These are phyloP conservation scores for Grantiella picta DNA, from an alignment of 2,113 vertebrate species.

Conservation along the genomic window DNA sequence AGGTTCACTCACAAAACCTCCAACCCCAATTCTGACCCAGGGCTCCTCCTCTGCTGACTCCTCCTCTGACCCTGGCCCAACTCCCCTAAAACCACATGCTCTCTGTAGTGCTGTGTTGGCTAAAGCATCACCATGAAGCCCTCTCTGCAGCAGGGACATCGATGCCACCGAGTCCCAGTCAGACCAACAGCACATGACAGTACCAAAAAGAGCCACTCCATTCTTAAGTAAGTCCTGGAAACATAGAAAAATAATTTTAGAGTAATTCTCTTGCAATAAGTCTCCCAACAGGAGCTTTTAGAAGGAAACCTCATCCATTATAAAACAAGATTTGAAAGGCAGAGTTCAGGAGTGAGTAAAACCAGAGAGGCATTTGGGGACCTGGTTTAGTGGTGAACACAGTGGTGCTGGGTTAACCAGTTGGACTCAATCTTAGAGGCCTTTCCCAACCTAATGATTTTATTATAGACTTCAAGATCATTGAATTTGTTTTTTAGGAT, in stretches of 20 bases:
- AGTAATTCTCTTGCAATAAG: not conserved
- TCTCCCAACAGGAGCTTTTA: not conserved
- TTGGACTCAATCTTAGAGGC: not conserved
- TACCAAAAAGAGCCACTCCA: not conserved
- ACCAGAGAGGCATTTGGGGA: not conserved
- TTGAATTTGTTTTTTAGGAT: not conserved
- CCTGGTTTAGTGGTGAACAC: not conserved
- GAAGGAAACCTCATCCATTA: not conserved
- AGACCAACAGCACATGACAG: not conserved
- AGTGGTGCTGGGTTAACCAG: not conserved
- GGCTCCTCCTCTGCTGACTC: not conserved
- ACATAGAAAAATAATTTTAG: not conserved
- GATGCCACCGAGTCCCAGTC: accelerated
- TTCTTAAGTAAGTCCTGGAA: not conserved
- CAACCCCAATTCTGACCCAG: not conserved
- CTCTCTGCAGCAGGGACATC: not conserved
- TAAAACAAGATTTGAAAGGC: not conserved
- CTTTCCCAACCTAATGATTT: not conserved
- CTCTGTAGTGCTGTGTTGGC: accelerated
- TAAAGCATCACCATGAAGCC: not conserved
- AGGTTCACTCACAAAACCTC: not conserved
- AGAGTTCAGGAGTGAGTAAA: not conserved
- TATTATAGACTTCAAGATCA: not conserved
- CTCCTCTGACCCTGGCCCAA: not conserved
- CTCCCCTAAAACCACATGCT: not conserved